Conservation (phyloP, 1,140 invertebrate genomes). For the Caenorhabditis tropicalis region DNA sequence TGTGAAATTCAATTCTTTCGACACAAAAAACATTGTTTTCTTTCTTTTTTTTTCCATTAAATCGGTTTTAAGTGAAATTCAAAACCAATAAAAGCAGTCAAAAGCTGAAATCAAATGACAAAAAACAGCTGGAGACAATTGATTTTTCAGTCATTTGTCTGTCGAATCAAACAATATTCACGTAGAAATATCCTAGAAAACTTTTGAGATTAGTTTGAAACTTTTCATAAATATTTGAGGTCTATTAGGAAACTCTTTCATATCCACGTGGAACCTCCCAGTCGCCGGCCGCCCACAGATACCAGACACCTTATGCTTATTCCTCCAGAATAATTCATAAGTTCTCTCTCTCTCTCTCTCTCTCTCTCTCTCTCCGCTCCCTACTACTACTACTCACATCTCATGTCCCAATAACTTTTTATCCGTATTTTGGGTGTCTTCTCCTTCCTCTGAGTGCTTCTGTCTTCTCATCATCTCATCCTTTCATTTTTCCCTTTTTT, state of each 20-base stretch:
- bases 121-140: background rate
- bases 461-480: background rate
- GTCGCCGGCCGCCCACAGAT: background rate
- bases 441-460: background rate
- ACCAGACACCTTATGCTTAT: constrained; percentile 15
- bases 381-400: background rate
- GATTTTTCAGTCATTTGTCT: too few species aligned
- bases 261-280: too few species aligned
- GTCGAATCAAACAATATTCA: too few species aligned
- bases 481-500: background rate
- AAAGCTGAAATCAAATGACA: background rate
- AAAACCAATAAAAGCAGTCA: background rate
- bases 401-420: background rate
- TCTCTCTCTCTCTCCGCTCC: background rate
- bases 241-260: too few species aligned
- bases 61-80: background rate
- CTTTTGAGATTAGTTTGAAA: too few species aligned
- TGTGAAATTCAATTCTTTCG: background rate
- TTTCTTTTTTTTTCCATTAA: background rate
- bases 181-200: too few species aligned
- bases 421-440: too few species aligned
- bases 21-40: too few species aligned
- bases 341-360: background rate
- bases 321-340: constrained; percentile 20
- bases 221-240: too few species aligned